Base-by-base conservation (phyloP, 2,888 invertebrate genomes). In the Dinocampus coccinellae region DNA sequence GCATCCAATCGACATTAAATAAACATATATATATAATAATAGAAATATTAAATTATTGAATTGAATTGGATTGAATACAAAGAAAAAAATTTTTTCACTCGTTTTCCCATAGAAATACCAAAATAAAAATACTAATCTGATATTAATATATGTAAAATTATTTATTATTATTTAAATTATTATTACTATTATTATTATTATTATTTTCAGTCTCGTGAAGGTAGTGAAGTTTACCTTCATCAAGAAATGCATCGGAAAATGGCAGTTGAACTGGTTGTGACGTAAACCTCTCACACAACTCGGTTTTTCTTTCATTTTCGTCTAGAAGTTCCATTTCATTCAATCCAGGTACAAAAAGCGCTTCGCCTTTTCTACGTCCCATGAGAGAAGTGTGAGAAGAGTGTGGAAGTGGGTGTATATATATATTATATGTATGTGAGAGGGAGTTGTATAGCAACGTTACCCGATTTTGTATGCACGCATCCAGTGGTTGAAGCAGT, bases 391-490 rank as follows among this genome's bases (percentile, higher is more conserved):
- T 62, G 13, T 20, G 47, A 16, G 52, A 39, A 36, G 42, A 39
- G 33, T 3, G 4, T 11, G 42, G n/a, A 24, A 39, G 26, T 26
- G n/a, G 13, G 16, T 24, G 24, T 29, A 2, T 4, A 2, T 1
- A 33, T 29, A 58, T 29, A 58, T 13, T 11, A 34, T 29, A 16
- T 62, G 57, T 42, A 39, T 42, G 22, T 36, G 11, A 16, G 29
- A 26, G 13, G 16, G 34, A 39, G 20, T 9, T 26, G 9, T 36
- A 16, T 39, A 39, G 26, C 24, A 60, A 34, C 47, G 64, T 47
- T 52, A 52, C 67, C 67, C 62, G 67, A 72, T 72, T 72, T 68
- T 68, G 67, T 67, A 72, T 72, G 62, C 71, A 67, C 55, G 63
- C 67, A 72, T 72, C 67, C 63, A 72, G 57, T 58, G 47, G 57